A percentile compares a stretch with the other conserved stretches of the same genome.
These are phyloP conservation scores for Thomomys bottae DNA, from an alignment of 2,113 vertebrate genomes.

Conservation along the genomic window DNA sequence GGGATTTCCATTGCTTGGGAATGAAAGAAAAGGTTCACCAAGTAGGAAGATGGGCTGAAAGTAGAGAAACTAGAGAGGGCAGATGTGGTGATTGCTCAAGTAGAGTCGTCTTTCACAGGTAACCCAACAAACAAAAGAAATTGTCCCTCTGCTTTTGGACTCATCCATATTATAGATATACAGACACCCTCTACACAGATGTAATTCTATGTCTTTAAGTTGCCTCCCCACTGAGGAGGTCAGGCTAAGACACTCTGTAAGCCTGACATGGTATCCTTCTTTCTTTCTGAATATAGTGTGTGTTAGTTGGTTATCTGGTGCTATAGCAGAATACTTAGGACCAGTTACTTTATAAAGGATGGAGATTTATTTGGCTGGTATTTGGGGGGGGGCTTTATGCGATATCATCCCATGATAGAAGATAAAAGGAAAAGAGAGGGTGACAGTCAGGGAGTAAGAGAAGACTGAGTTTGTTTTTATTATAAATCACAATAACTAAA, in stretches of 20 bases:
- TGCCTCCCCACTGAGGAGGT: no score
- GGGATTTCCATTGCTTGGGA: not conserved
- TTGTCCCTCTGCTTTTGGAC: not conserved
- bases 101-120: not conserved
- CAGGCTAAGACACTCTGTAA: not conserved
- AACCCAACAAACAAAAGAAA: not conserved
- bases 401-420: not conserved
- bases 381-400: rapidly evolving
- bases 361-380: not conserved
- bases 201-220: not conserved
- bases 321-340: not conserved
- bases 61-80: not conserved
- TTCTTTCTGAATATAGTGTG: not conserved
- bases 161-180: not conserved
- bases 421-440: not conserved
- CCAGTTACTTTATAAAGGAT: not conserved
- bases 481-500: not conserved
- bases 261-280: not conserved
- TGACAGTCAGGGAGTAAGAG: not conserved
- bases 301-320: not conserved
- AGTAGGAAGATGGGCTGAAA: not conserved
- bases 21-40: not conserved
- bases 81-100: not conserved
- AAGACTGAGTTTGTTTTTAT: not conserved
- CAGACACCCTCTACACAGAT: not conserved